phyloP scores from a whole-genome alignment of 1,140 invertebrate genomes.

The Brachionus asplanchnoidis region DNA sequence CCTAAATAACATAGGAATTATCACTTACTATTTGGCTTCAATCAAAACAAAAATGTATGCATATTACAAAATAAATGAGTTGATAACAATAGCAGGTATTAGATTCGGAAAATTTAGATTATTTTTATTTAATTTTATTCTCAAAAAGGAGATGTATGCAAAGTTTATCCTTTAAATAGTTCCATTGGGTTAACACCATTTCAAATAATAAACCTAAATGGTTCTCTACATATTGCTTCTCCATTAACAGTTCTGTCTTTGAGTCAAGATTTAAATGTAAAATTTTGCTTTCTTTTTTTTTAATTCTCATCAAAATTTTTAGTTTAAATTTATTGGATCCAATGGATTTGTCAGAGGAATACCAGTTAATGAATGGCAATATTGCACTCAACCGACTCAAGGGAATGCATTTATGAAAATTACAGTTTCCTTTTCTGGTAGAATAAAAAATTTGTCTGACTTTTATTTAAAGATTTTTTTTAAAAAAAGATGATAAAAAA shows the following conservation, averaged over 20 bases:
- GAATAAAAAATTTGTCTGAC: neutral
- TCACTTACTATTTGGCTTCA: neutral
- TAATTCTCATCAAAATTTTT: neutral
- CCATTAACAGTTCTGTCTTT: neutral
- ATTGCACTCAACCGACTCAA: neutral
- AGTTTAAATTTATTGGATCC: conserved; percentile 26
- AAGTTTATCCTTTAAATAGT: conserved; percentile 5
- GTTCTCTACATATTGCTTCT: neutral
- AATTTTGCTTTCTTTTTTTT: neutral
- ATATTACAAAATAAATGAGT: conserved; percentile 6
- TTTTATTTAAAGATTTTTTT: neutral
- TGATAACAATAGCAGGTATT: neutral
- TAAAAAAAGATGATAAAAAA: neutral
- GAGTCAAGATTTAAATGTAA: neutral
- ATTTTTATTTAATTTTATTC: neutral
- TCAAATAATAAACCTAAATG: conserved; percentile 28
- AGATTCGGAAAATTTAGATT: neutral
- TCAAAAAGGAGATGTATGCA: conserved; percentile 18
- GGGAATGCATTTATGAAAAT: neutral
- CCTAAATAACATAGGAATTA: neutral
- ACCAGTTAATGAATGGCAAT: conserved; percentile 13
- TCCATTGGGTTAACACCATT: neutral
- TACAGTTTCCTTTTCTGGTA: conserved; percentile 19
- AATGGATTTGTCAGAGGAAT: conserved; percentile 1
- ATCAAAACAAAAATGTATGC: neutral